These are phyloP conservation scores for Amiota communis DNA, from an alignment of 2,888 invertebrate genomes.

Conservation along the genomic window DNA sequence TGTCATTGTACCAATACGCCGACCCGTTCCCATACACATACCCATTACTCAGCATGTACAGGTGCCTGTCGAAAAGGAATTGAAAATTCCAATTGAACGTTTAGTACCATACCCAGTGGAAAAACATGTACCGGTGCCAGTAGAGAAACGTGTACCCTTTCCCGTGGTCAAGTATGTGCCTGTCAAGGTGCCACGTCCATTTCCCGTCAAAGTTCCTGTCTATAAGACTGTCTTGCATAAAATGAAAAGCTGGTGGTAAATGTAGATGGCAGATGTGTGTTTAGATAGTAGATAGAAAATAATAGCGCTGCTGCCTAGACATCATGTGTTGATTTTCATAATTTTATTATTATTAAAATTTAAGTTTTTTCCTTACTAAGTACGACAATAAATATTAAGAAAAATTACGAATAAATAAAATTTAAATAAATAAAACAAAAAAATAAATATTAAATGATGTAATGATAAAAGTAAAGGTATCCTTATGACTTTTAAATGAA, in stretches of 20 bases:
- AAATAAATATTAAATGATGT: not conserved
- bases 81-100: conserved; percentile 77
- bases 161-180: conserved; percentile 83
- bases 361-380: not conserved
- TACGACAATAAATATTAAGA: not conserved
- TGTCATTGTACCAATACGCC: conserved; percentile 82
- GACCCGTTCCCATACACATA: conserved; percentile 86
- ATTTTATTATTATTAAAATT: not conserved
- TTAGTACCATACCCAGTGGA: conserved; percentile 83
- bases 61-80: conserved; percentile 80
- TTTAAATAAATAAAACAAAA: not conserved
- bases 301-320: no score
- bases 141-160: conserved; percentile 82
- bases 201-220: conserved; percentile 84
- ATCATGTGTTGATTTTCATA: not conserved
- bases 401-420: not conserved
- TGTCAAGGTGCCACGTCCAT: conserved; percentile 83
- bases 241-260: conserved; percentile 70
- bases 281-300: not conserved
- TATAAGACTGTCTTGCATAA: conserved; percentile 78
- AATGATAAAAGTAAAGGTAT: no score
- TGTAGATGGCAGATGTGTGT: not conserved
- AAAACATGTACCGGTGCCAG: conserved; percentile 82
- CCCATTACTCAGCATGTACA: conserved; percentile 83
- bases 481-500: no score